Evolutionary conservation across 2,888 invertebrate genomes (phyloP).

Genomic region (Fragum fragum): DNA sequence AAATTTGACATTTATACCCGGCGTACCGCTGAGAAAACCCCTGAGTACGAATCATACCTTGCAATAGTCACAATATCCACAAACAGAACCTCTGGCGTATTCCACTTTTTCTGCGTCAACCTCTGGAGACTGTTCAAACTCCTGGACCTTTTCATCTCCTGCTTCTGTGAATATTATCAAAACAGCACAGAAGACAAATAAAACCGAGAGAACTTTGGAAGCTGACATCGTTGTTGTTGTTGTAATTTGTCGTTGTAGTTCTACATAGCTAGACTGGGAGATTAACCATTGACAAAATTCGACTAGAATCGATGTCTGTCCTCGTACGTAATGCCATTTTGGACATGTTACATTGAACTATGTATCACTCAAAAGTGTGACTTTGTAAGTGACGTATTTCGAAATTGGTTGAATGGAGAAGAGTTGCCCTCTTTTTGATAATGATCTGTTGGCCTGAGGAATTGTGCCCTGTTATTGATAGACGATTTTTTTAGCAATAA

Average conservation of each 20-base stretch:
- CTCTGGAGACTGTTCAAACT: slow-evolving; percentile 46
- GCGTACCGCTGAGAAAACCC: slow-evolving; percentile 8
- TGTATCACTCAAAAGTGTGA: too few relatives aligned
- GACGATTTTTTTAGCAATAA: too few relatives aligned
- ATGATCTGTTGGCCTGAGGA: too few relatives aligned
- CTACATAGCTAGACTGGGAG: neutral
- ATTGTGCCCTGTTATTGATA: too few relatives aligned
- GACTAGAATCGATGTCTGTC: too few relatives aligned
- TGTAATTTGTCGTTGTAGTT: neutral
- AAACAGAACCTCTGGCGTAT: slow-evolving; percentile 85
- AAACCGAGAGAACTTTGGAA: neutral
- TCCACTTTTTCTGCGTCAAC: slow-evolving; percentile 78
- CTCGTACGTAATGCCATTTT: too few relatives aligned
- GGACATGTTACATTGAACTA: too few relatives aligned
- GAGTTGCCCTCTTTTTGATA: too few relatives aligned
- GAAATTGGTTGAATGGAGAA: too few relatives aligned
- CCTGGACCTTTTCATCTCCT: slow-evolving; percentile 22
- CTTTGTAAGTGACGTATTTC: too few relatives aligned
- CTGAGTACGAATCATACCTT: slow-evolving; percentile 73
- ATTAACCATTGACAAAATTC: too few relatives aligned
- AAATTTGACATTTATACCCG: too few relatives aligned
- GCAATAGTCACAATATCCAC: slow-evolving; percentile 85
- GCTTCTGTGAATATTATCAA: neutral
- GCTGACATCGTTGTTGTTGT: neutral
- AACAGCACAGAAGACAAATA: slow-evolving; percentile 19